Conservation (phyloP, 2,113 vertebrate species). For the Cnemophilus loriae region DNA sequence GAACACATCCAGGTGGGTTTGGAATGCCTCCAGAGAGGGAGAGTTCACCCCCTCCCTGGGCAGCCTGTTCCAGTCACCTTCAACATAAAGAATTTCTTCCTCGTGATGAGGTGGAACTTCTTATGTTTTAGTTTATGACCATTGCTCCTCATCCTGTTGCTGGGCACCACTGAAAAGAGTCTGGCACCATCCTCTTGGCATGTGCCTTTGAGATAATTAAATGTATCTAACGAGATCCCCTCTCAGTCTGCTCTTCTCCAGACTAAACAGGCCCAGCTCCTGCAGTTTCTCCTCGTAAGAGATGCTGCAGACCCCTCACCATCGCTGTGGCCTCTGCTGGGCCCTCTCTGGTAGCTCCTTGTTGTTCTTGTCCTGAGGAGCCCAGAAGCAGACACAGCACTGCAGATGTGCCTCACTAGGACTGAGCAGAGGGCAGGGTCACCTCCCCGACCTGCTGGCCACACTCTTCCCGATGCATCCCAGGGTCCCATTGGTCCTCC, state of each 20-base stretch:
- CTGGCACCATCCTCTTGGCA: neutral
- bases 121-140: neutral
- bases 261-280: neutral
- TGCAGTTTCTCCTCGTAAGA: neutral
- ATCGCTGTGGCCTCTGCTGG: neutral
- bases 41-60: neutral
- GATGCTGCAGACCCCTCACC: neutral
- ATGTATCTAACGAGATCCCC: neutral
- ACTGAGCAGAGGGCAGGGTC: neutral
- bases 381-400: neutral
- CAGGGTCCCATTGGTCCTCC: neutral
- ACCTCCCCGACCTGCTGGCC: neutral
- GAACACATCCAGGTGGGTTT: neutral
- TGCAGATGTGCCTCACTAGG: neutral
- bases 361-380: neutral
- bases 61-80: neutral
- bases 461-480: fast-evolving
- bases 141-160: neutral
- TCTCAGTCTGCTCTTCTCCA: neutral
- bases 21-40: neutral
- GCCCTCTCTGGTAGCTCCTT: neutral
- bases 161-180: neutral
- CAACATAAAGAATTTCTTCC: neutral
- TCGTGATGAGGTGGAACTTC: neutral
- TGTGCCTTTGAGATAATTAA: neutral